Base-by-base conservation (phyloP, 1,140 invertebrate species). In the Centruroides sculpturatus region DNA sequence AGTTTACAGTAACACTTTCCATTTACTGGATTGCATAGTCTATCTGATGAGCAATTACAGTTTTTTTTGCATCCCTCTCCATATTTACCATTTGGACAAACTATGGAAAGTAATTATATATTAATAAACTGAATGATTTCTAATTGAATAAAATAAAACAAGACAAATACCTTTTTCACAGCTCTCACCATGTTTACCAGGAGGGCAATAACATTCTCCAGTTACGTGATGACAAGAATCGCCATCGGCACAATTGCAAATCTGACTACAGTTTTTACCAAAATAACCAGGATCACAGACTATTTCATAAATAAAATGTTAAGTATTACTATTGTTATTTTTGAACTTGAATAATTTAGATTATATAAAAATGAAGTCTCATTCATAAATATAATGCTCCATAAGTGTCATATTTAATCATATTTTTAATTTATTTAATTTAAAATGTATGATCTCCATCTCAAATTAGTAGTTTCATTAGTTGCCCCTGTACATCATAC, bases 191-290 rank as follows among this genome's bases (percentile, higher is more conserved):
- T 73, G 82, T 75, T 80, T 95, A 5, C 94, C 94, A 47, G 90
- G 78, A 0, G 83, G 80, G 78, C 95, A 98, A 47, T 82, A 83
- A 73, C 93, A 98, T 59, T 79, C 79, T 61, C 91, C 90, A 69
- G 84, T 89, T 66, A 85, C 78, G 47, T 87, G 86, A 76, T 92
- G 86, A 75, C 91, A 94, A 58, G 84, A 81, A 8, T 69, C 73
- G 9, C 70, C 73, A 12, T 55, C 50, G 5, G 47, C 77, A 71
- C 90, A 93, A 58, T 85, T 79, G 70, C 91, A 94, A 9, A 80
- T 77, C 54, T 82, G 76, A 46, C 81, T 74, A 70, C 90, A 93
- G 50, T 81, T 73, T n/a, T 71, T 65, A 0, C 90, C 89, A 74
- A 81, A 92, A 5, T 77, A 71, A 63, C 79, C 78, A 59, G 81